Percentiles rank a stretch among this genome's conserved stretches.
Conservation (phyloP, 1,140 invertebrate species). For the Pinna nobilis region DNA sequence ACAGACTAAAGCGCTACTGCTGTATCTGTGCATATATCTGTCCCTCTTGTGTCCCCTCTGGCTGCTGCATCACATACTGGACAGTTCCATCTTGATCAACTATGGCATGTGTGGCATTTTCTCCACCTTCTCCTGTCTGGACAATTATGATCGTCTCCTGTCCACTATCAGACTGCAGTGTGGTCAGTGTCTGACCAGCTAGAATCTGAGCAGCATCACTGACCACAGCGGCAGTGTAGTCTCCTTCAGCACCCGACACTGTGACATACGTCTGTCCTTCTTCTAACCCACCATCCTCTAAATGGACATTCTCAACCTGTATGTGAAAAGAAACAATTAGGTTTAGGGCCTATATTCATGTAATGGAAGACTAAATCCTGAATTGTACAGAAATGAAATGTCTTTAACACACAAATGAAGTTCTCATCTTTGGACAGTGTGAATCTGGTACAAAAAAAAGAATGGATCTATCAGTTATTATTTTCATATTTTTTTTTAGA, state of each 20-base stretch:
- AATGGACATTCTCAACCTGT: no score
- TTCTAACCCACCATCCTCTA: slow-evolving; percentile 61
- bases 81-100: slow-evolving; percentile 65
- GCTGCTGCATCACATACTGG: slow-evolving; percentile 66
- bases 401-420: no score
- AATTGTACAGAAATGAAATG: no score
- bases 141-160: slow-evolving; percentile 72
- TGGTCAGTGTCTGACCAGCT: slow-evolving; percentile 66
- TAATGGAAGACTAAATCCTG: no score
- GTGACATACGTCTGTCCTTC: slow-evolving; percentile 35
- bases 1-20: slow-evolving; percentile 9
- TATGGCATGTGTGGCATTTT: slow-evolving; percentile 63
- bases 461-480: no score
- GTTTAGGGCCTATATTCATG: no score
- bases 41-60: slow-evolving; percentile 28
- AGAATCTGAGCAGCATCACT: slow-evolving; percentile 58
- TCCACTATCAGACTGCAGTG: slow-evolving; percentile 65
- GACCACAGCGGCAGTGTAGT: slow-evolving; percentile 61
- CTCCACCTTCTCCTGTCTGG: slow-evolving; percentile 65
- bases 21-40: slow-evolving; percentile 41
- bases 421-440: no score
- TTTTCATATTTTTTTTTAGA: no score
- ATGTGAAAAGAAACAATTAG: slow-evolving; percentile 3
- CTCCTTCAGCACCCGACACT: slow-evolving; percentile 64
- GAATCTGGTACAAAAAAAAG: no score